Conservation (phyloP, 2,797 vertebrate species). For the Gallinago solitaria region DNA sequence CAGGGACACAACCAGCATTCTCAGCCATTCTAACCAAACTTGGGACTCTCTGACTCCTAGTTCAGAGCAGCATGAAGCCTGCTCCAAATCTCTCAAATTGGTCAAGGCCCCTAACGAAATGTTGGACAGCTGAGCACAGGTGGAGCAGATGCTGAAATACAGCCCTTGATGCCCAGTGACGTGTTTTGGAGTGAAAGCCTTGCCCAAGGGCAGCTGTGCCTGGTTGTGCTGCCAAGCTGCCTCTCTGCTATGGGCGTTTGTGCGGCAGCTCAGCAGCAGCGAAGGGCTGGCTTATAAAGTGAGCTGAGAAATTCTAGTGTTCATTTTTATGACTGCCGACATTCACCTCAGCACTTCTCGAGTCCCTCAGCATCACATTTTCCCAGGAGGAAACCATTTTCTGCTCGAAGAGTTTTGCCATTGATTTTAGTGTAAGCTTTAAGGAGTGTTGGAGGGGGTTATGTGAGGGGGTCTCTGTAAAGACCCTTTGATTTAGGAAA, state of each 20-base stretch:
- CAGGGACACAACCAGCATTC: not conserved
- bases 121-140: not conserved
- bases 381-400: not conserved
- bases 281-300: not conserved
- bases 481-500: not conserved
- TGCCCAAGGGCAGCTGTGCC: not conserved
- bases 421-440: not conserved
- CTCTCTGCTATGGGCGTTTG: not conserved
- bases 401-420: not conserved
- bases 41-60: not conserved
- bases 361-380: not conserved
- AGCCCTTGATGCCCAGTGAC: not conserved
- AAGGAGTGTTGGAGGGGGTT: not conserved
- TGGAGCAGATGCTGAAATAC: not conserved
- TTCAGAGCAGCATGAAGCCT: not conserved
- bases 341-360: not conserved
- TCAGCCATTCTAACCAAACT: not conserved
- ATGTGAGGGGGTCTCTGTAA: fast-evolving
- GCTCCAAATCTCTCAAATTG: not conserved
- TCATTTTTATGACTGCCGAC: not conserved
- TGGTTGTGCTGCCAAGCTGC: not conserved
- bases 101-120: not conserved
- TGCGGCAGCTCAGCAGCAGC: not conserved
- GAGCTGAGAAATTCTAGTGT: not conserved
- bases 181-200: not conserved